Conservation (phyloP, 2,113 vertebrate species). For the Leiothrix lutea region DNA sequence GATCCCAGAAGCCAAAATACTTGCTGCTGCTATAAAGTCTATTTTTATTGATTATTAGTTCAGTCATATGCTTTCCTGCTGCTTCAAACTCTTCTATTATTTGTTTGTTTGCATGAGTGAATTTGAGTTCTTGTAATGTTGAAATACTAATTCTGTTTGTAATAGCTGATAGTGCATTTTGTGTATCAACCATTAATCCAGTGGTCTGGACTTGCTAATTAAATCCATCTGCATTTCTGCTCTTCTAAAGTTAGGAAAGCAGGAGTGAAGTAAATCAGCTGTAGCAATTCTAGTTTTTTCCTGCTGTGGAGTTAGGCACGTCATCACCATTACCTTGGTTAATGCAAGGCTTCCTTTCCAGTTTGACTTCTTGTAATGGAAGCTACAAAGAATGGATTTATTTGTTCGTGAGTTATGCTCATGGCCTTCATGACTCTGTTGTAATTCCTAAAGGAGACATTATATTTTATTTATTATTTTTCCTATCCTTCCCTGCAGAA, state of each 20-base stretch:
- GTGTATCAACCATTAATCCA: background rate
- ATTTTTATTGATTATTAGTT: background rate
- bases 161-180: background rate
- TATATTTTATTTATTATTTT: background rate
- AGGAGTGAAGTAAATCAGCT: background rate
- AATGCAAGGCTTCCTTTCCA: background rate
- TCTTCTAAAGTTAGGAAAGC: background rate
- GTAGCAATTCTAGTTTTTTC: background rate
- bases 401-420: background rate
- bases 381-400: background rate
- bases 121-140: background rate
- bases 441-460: background rate
- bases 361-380: background rate
- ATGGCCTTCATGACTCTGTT: background rate
- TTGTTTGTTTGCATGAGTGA: background rate
- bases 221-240: background rate
- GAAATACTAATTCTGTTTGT: background rate
- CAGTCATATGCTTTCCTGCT: background rate
- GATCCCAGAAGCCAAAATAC: background rate
- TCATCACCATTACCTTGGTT: background rate
- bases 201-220: background rate
- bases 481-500: background rate
- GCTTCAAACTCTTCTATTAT: background rate
- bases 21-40: background rate
- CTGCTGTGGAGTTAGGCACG: background rate